These are phyloP conservation scores for Tyrophagus putrescentiae DNA, from an alignment of 1,140 invertebrate genomes.

Conservation along the genomic window DNA sequence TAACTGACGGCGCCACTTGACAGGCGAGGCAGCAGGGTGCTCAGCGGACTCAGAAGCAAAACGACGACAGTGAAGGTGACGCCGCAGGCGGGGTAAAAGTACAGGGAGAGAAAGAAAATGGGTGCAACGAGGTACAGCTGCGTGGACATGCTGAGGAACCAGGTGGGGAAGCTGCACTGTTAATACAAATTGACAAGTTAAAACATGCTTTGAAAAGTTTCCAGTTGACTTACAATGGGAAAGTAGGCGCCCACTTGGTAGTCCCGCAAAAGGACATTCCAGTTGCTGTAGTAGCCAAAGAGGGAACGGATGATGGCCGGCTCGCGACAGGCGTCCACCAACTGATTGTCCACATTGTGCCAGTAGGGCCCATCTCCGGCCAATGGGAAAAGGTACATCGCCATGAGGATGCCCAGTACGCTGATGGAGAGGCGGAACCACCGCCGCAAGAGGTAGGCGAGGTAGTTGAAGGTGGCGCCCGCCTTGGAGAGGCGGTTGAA, in stretches of 20 bases:
- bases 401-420: neutral
- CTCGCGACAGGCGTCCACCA: neutral
- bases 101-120: neutral
- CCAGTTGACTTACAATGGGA: neutral
- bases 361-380: conserved; percentile 6
- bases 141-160: neutral
- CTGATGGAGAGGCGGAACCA: neutral
- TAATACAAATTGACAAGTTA: neutral
- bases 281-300: conserved; percentile 6
- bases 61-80: neutral
- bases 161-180: conserved; percentile 7
- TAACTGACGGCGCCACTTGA: neutral
- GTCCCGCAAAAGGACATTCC: neutral
- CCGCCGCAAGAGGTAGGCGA: neutral
- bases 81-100: neutral
- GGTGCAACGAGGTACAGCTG: conserved; percentile 2
- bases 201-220: neutral
- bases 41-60: neutral
- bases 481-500: neutral
- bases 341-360: neutral
- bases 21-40: neutral
- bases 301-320: neutral
- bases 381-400: neutral
- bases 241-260: neutral
- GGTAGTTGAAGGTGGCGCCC: neutral